A percentile compares a stretch with the other conserved stretches of the same genome.
Conservation (phyloP, 2,797 vertebrate genomes). For the Poeciliopsis paucimaculata region DNA sequence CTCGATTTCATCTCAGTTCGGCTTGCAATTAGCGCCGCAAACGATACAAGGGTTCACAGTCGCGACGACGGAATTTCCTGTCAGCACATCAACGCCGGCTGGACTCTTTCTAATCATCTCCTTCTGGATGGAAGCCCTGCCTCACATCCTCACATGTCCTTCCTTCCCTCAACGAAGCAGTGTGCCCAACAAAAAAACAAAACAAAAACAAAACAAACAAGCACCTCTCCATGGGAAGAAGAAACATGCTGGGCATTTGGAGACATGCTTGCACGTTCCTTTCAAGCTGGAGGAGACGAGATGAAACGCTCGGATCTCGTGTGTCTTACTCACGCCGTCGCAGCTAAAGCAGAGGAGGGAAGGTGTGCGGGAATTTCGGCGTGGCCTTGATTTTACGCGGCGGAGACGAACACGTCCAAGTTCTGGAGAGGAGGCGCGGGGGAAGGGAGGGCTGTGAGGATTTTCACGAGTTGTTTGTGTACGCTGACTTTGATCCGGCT, state of each 20-base stretch:
- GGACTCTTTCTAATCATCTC: slow-evolving; percentile 50
- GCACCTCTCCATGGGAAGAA: slow-evolving; percentile 36
- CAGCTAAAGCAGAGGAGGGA: slow-evolving; percentile 48
- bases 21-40: slow-evolving; percentile 31
- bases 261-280: slow-evolving; percentile 39
- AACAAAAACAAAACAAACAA: slow-evolving; percentile 53
- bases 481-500: slow-evolving; percentile 62
- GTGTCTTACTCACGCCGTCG: slow-evolving; percentile 16
- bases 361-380: slow-evolving; percentile 45
- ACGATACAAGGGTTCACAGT: not conserved
- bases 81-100: slow-evolving; percentile 32
- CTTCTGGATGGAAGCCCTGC: slow-evolving; percentile 46
- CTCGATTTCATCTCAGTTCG: slow-evolving; percentile 1
- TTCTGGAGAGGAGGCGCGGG: not conserved
- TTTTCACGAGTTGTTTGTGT: slow-evolving; percentile 34
- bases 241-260: slow-evolving; percentile 50
- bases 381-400: slow-evolving; percentile 46
- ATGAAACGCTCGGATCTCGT: slow-evolving; percentile 31
- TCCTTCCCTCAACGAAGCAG: slow-evolving; percentile 56
- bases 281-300: slow-evolving; percentile 39
- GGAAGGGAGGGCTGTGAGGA: slow-evolving; percentile 12
- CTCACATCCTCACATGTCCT: slow-evolving; percentile 22
- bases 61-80: slow-evolving; percentile 19
- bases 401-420: slow-evolving; percentile 46
- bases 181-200: slow-evolving; percentile 16